Base-by-base conservation (phyloP, 1,140 invertebrate genomes). In the Eumeta japonica region DNA sequence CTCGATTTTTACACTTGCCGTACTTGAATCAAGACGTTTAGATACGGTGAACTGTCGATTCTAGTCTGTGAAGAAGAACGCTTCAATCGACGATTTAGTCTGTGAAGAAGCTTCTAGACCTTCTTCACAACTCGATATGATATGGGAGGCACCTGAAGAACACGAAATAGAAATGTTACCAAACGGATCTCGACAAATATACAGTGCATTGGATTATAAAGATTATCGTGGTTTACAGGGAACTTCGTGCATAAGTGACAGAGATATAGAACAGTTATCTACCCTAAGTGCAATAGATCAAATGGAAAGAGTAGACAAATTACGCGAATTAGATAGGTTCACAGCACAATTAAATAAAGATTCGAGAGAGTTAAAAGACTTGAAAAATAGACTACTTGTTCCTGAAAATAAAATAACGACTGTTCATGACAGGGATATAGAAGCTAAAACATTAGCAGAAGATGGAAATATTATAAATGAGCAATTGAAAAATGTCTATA, bases 121-220 rank as follows among this genome's bases (percentile, higher is more conserved):
- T 39, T 62, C 80, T 35, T 85, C 83, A 27, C 86, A 89, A 46
- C 64, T 90, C 39, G 86, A 84, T 39, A 89, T 90, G 83, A 90
- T 89, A 48, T 90, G 88, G 83, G 88, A 91, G 57, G 79, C 80
- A 38, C 66, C 76, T 10, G 81, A 82, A 59, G 80, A 80, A 46
- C 44, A 77, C 56, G 53, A 79, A 64, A 48, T 79, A 42, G 71
- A 79, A 58, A 53, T 76, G 48, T 45, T 74, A 60, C 49, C 49
- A 43, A 53, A 60, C 48, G 57, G 52, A 52, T 56, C 46, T 30
- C 67, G 58, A 76, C 84, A 87, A 70, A 79, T 89, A 17, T 90
- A 86, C 58, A 88, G 83, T 59, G 79, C 87, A 3, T 78, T 81
- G 35, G 88, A 90, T 66, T 90, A 90, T 50, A 89, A 88, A 62